phyloP scores from a whole-genome alignment of 2,113 vertebrate species.

The zebrafish (Danio rerio) region DNA sequence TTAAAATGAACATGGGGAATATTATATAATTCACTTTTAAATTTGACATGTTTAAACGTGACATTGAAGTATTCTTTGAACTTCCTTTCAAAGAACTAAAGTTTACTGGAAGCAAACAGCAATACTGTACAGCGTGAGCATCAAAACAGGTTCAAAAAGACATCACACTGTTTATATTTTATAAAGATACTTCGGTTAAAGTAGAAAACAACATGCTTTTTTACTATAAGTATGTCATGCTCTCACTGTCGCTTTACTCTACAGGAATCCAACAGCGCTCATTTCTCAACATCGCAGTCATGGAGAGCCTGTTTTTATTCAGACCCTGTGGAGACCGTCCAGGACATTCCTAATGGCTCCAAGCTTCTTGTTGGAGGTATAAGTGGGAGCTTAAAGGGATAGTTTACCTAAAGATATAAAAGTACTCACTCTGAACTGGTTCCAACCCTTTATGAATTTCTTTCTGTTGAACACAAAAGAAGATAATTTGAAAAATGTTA shows the following conservation, averaged over 20 bases:
- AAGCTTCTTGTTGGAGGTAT: conserved; percentile 85
- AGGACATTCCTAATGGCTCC: conserved; percentile 81
- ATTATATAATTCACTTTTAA: neutral
- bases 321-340: conserved; percentile 81
- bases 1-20: neutral
- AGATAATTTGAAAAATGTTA: too few relatives aligned
- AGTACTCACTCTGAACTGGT: neutral
- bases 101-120: neutral
- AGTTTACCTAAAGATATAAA: too few relatives aligned
- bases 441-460: too few relatives aligned
- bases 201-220: neutral
- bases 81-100: neutral
- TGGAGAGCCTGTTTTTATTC: conserved; percentile 78
- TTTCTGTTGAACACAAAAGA: too few relatives aligned
- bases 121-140: too few relatives aligned
- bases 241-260: neutral
- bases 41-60: neutral
- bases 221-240: neutral
- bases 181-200: neutral
- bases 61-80: neutral
- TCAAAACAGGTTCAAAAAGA: neutral
- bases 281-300: conserved; percentile 76
- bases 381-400: conserved; percentile 4
- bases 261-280: conserved; percentile 65
- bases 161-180: neutral